A percentile compares a stretch with the other conserved stretches of the same genome.
Evolutionary conservation across 2,888 invertebrate genomes (phyloP).

Genomic region (Metallyticus violacea): DNA sequence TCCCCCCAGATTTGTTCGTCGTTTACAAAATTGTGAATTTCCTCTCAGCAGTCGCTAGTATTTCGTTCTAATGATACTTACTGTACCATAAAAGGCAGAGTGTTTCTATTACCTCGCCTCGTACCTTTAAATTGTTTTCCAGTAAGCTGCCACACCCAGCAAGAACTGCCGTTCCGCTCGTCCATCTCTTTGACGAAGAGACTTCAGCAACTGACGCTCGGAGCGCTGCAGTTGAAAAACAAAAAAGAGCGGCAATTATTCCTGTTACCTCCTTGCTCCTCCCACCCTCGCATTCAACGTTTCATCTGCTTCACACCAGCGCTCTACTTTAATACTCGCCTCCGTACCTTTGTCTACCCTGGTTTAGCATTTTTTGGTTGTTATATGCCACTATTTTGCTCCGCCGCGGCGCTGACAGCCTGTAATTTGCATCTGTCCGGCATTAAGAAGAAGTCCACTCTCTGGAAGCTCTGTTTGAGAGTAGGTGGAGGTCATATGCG

Average conservation of each 20-base stretch:
- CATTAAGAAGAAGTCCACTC: neutral
- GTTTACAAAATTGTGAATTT: too few relatives aligned
- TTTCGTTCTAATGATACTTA: too few relatives aligned
- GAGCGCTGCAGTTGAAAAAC: neutral
- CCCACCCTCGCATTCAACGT: too few relatives aligned
- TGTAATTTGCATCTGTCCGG: neutral
- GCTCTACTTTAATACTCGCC: neutral
- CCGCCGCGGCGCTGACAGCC: neutral
- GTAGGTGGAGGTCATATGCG: neutral
- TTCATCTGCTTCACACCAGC: neutral
- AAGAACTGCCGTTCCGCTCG: neutral
- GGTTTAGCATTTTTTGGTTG: neutral
- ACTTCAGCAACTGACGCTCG: neutral
- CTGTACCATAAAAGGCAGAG: too few relatives aligned
- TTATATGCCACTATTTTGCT: neutral
- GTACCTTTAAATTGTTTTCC: neutral
- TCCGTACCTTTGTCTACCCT: too few relatives aligned
- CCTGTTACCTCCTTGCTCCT: neutral
- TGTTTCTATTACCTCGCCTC: neutral
- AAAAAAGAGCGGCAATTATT: neutral
- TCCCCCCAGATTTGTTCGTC: too few relatives aligned
- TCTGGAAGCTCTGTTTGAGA: neutral
- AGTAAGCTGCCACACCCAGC: neutral
- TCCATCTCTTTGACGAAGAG: neutral
- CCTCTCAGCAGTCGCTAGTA: too few relatives aligned